Evolutionary conservation across 2,797 vertebrate genomes (phyloP).

Genomic region (Garrulus glandarius): DNA sequence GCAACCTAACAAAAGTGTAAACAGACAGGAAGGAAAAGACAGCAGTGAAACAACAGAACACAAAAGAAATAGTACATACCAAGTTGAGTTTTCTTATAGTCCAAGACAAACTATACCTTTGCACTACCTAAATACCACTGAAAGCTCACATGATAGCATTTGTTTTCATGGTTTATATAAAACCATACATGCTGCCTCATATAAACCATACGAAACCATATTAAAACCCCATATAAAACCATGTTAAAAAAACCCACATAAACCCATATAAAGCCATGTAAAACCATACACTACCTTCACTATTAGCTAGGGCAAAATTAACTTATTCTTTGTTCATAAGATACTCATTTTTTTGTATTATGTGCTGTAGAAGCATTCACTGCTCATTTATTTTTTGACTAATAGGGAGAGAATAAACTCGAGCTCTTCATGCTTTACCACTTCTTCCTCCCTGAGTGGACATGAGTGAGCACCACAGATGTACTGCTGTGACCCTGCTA

Average conservation of each 20-base stretch:
- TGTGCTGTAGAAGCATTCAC: neutral
- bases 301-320: neutral
- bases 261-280: neutral
- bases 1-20: neutral
- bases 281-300: neutral
- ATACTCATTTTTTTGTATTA: neutral
- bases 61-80: neutral
- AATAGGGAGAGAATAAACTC: neutral
- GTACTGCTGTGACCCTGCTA: neutral
- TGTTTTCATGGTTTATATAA: neutral
- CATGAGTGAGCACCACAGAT: neutral
- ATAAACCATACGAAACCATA: neutral
- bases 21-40: neutral
- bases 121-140: neutral
- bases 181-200: neutral
- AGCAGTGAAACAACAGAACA: neutral
- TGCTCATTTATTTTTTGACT: neutral
- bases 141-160: neutral
- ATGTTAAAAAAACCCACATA: neutral
- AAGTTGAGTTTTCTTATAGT: neutral
- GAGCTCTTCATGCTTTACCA: neutral
- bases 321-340: neutral
- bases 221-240: neutral
- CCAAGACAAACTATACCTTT: neutral
- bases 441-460: neutral